Evolutionary conservation across 2,888 invertebrate species (phyloP).

Genomic region (Drosophila mimica): DNA sequence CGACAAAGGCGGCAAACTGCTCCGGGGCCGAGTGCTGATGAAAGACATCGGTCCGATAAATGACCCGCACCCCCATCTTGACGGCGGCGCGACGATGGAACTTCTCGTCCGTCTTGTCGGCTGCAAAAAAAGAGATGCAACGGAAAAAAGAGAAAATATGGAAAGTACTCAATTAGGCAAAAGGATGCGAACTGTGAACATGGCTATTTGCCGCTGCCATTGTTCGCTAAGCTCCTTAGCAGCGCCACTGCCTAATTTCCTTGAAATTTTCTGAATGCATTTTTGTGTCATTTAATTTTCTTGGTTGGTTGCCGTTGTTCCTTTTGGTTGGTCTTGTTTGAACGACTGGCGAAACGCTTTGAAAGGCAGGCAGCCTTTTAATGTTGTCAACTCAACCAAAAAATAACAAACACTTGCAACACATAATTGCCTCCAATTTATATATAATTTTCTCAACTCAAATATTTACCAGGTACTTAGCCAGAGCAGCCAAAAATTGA

Average conservation of each 20-base stretch:
- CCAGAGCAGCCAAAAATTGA: neutral
- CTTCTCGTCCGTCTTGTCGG: slow-evolving; percentile 93
- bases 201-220: slow-evolving; percentile 47
- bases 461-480: neutral
- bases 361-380: neutral
- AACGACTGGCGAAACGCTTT: neutral
- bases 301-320: neutral
- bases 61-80: slow-evolving; percentile 93
- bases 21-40: slow-evolving; percentile 74
- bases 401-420: neutral
- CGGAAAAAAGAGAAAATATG: neutral
- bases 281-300: slow-evolving; percentile 24
- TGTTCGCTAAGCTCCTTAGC: slow-evolving; percentile 40
- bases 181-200: neutral
- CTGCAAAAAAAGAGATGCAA: slow-evolving; percentile 85
- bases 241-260: slow-evolving; percentile 17
- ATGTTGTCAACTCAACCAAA: neutral
- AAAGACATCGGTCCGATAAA: slow-evolving; percentile 87
- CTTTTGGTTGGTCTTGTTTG: slow-evolving; percentile 20
- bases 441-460: neutral
- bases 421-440: neutral
- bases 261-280: slow-evolving; percentile 13
- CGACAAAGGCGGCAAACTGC: slow-evolving; percentile 74
- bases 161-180: slow-evolving; percentile 25
- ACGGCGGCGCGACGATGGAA: slow-evolving; percentile 92